Evolutionary conservation across 2,888 invertebrate species (phyloP), one percentile per base, ranked within the genome.

Genomic region (Latrodectus hesperus): DNA sequence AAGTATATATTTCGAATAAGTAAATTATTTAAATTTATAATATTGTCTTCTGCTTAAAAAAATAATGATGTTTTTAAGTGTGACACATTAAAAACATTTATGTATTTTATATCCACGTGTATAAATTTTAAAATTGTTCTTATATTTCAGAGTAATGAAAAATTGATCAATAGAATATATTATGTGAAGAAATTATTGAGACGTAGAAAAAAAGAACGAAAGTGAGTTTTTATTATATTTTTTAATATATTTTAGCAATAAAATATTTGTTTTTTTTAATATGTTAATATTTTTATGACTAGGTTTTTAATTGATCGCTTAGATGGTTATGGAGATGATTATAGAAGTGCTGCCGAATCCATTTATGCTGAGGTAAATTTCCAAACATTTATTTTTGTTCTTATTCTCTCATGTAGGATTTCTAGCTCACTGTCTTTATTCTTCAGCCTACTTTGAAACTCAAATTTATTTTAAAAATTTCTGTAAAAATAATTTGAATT

Each of bases 251-350:
- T 38, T 38, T 26, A 10, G 16, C 12, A 0, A 38, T 38, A 12
- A 38, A 70, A 38, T 53, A 74, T 9, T 74, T 52, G 22, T 51
- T 52, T 52, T n/a, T 38, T 17, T 77, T 51, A 14, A 68, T 52
- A 8, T 64, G n/a, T 77, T 49, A 67, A 17, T 22, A 11, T n/a
- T 68, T 52, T 60, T 60, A 9, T 38, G 51, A 52, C 26, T 76
- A 87, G 86, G 16, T 87, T 87, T 87, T 64, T 87, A 16, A 81
- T 87, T 76, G 81, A 87, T 38, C 74, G 86, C 14, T 72, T 87
- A 55, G 86, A 87, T 81, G 77, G 86, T 52, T 87, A 87, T 87
- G 86, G 81, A 26, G 86, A 87, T 77, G 86, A 87, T 73, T 87
- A 87, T 38, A 72, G 17, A 51, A 73, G 53, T n/a, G 71, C 71